phyloP scores from a whole-genome alignment of 2,113 vertebrate species.

The Microcebus jonahi region DNA sequence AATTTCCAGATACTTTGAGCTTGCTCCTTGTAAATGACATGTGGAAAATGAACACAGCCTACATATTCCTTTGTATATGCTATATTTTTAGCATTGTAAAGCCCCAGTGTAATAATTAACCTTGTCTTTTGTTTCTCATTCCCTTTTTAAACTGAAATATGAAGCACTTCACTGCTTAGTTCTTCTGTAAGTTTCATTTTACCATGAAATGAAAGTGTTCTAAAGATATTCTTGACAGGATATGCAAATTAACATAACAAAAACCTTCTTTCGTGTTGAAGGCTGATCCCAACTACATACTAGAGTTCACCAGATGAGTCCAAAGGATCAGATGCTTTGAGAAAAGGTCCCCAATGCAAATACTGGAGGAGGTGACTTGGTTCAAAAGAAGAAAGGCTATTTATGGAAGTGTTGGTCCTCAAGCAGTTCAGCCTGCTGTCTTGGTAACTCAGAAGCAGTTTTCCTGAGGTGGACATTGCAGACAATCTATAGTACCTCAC shows the following conservation, averaged over 20 bases:
- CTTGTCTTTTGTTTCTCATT: conserved; percentile 28
- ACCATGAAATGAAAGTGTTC: conserved; percentile 81
- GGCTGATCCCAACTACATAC: not conserved
- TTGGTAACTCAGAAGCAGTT: not conserved
- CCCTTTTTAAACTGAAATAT: conserved; percentile 40
- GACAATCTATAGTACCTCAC: not conserved
- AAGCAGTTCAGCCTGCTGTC: not conserved
- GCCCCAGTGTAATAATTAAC: not conserved
- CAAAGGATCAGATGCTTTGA: conserved; percentile 29
- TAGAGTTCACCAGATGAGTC: conserved; percentile 21
- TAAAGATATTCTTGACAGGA: conserved; percentile 45
- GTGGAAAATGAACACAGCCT: not conserved
- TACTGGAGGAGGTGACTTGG: not conserved
- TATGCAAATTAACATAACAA: conserved; percentile 54
- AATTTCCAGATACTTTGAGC: not conserved
- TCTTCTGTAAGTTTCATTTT: conserved; percentile 83
- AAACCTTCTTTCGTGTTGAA: not conserved
- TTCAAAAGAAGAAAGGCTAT: conserved; percentile 54
- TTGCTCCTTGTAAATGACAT: not conserved
- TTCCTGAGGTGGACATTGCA: not conserved
- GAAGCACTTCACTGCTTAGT: not conserved
- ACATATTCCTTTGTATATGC: not conserved
- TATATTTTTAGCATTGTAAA: conserved; percentile 24
- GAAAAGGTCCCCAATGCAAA: conserved; percentile 22
- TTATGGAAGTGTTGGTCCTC: not conserved